These are phyloP conservation scores for Punctoribates punctum DNA, from an alignment of 2,888 invertebrate species.

Conservation along the genomic window DNA sequence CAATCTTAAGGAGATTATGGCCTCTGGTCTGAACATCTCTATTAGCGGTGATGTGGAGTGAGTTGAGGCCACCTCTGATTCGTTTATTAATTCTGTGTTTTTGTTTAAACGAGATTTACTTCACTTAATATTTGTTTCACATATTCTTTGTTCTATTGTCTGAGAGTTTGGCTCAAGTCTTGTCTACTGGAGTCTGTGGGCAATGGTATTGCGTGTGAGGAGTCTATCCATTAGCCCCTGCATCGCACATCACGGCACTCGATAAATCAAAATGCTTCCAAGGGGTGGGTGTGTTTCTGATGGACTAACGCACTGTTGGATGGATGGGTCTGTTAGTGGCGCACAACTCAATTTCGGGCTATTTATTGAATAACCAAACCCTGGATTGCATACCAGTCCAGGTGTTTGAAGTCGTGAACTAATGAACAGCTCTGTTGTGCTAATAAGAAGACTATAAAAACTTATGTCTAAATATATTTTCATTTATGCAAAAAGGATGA, in stretches of 20 bases:
- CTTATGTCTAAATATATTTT: slow-evolving; percentile 24
- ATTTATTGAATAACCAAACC: slow-evolving; percentile 31
- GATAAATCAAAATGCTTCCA: slow-evolving; percentile 27
- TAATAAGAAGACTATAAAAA: slow-evolving; percentile 21
- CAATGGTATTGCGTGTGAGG: slow-evolving; percentile 34
- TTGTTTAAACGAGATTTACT: slow-evolving; percentile 33
- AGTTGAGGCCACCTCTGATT: slow-evolving; percentile 23
- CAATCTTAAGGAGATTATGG: neutral
- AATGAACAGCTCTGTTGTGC: slow-evolving; percentile 19
- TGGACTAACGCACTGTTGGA: slow-evolving; percentile 8
- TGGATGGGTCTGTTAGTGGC: slow-evolving; percentile 21
- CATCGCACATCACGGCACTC: slow-evolving; percentile 26
- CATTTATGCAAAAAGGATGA: neutral
- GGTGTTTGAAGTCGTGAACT: slow-evolving; percentile 36
- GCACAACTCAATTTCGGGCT: slow-evolving; percentile 26
- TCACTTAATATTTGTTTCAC: neutral
- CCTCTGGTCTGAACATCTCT: slow-evolving; percentile 17
- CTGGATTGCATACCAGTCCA: slow-evolving; percentile 15
- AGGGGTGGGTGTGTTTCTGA: slow-evolving; percentile 33
- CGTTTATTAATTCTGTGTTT: slow-evolving; percentile 34
- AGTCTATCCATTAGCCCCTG: slow-evolving; percentile 22
- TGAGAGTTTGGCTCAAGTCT: slow-evolving; percentile 7
- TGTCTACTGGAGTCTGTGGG: neutral
- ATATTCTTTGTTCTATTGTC: slow-evolving; percentile 18
- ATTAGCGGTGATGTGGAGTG: neutral